Evolutionary conservation across 2,797 vertebrate species (phyloP), one percentile per base, ranked within the genome.

Genomic region (Arctocebus calabarensis): DNA sequence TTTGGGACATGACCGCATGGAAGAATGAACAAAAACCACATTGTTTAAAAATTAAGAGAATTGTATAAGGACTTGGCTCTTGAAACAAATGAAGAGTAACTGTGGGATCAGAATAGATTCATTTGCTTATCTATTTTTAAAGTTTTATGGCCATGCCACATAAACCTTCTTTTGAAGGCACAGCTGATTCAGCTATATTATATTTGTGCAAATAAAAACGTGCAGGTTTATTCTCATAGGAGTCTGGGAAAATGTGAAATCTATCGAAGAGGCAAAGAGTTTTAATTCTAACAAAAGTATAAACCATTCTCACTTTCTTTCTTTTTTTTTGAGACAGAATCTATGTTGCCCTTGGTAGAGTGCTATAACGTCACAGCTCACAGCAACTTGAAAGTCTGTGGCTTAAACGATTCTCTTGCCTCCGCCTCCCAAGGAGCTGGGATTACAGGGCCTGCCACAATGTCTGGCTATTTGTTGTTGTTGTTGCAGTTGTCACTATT

Each of bases 131-230:
- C 48, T 16, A 66, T 23, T 83, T 90, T 77, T 92, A n/a, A 45
- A 70, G 43, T 86, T 55, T 91, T 75, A 45, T 78, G n/a, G 17
- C 2, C 62, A 74, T 20, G 27, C 22, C 17, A 9, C 22, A 70
- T 27, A 27, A 82, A 79, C 90, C 27, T 61, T 92, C 25, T 82
- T 14, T 75, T 17, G 22, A 88, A 95, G 85, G 27, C 43, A 59
- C 29, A 2, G 8, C 8, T 95, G 48, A 11, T 16, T 84, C 81
- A 81, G 0, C 25, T 14, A 13, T 55, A 75, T 40, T 73, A 25
- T 48, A 71, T 91, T 86, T 82, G 43, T 92, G 8, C 23, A 86
- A 85, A 73, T 23, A 88, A 93, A 62, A 77, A n/a, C 61, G 2
- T 40, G 4, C 10, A 93, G 81, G 3, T 0, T 37, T 73, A 40